Conservation (phyloP, 2,797 vertebrate genomes). For the Denticeps clupeoides region DNA sequence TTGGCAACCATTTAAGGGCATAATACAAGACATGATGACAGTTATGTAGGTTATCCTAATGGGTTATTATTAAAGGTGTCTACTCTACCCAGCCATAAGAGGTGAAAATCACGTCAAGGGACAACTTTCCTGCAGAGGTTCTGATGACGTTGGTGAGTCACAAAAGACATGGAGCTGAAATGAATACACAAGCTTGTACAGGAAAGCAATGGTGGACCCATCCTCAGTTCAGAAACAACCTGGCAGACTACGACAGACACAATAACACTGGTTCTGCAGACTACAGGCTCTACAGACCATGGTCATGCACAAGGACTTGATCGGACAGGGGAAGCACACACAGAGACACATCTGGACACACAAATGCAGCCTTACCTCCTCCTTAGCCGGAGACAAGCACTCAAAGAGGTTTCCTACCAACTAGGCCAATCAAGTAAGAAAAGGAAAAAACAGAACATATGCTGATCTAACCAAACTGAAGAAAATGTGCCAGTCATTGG, state of each 20-base stretch:
- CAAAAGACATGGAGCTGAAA: background rate
- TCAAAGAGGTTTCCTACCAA: constrained; percentile 61
- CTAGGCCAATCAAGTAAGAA: constrained; percentile 43
- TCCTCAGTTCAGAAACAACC: constrained; percentile 6
- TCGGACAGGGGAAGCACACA: constrained; percentile 22
- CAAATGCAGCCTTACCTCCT: constrained; percentile 54
- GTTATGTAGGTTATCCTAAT: no score
- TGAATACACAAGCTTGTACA: background rate
- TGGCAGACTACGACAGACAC: constrained; percentile 10
- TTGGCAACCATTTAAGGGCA: no score
- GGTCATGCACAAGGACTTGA: constrained; percentile 30
- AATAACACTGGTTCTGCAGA: constrained; percentile 11
- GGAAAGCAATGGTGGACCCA: background rate
- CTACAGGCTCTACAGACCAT: constrained; percentile 20
- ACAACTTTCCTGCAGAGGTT: background rate
- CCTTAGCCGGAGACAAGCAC: constrained; percentile 55
- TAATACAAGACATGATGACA: no score
- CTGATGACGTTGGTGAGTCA: constrained; percentile 3
- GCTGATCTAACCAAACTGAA: constrained; percentile 32
- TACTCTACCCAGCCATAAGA: no score
- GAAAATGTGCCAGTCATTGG: constrained; percentile 26
- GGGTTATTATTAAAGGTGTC: no score
- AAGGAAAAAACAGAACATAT: constrained; percentile 28
- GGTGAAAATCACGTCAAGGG: no score
- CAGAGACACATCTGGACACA: constrained; percentile 16